Conservation (phyloP, 2,797 vertebrate species). For the Sebastes elongatus region DNA sequence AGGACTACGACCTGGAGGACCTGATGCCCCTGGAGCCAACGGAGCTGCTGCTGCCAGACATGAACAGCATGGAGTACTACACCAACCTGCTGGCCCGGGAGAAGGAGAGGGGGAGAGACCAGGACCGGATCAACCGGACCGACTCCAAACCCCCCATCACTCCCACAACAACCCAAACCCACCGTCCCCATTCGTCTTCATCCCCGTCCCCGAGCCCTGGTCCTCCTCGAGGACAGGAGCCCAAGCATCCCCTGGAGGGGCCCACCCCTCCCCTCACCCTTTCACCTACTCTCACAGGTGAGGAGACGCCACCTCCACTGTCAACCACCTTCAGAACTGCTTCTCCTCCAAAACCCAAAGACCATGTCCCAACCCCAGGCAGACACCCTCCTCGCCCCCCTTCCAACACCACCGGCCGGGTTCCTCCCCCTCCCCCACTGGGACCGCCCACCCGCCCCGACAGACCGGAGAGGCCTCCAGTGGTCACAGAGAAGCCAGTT, state of each 20-base stretch:
- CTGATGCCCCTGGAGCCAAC: conserved; percentile 64
- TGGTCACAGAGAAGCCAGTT: conserved; percentile 35
- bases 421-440: conserved; percentile 36
- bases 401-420: conserved; percentile 47
- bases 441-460: conserved; percentile 40
- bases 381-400: conserved; percentile 15
- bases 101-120: not conserved
- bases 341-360: conserved; percentile 48
- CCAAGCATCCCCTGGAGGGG: conserved; percentile 31
- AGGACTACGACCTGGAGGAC: conserved; percentile 76
- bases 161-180: conserved; percentile 49
- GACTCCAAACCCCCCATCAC: conserved; percentile 38
- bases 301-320: conserved; percentile 60
- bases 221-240: conserved; percentile 30
- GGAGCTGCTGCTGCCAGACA: conserved; percentile 72
- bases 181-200: not conserved
- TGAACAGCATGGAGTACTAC: conserved; percentile 80
- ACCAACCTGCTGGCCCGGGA: conserved; percentile 68
- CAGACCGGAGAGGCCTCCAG: conserved; percentile 39
- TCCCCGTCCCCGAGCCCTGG: conserved; percentile 30
- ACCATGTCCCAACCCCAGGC: conserved; percentile 6
- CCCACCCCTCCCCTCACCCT: conserved; percentile 56
- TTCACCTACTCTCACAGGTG: conserved; percentile 73
- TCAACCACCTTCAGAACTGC: conserved; percentile 10
- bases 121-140: not conserved